Base-by-base conservation (phyloP, 2,797 vertebrate genomes). In the Bryconaethiops microstoma region DNA sequence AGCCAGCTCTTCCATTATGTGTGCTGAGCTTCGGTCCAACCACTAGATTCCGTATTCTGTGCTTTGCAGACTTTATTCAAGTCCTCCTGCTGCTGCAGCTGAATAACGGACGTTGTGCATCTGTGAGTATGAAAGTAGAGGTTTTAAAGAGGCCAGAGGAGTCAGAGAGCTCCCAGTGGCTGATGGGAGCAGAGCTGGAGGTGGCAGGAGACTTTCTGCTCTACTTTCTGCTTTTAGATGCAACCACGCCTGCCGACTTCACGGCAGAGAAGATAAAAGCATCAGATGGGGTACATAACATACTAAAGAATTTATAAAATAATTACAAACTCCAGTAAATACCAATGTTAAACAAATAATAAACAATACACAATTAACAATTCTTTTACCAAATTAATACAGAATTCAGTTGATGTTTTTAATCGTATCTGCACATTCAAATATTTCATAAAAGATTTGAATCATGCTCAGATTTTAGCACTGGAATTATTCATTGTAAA, bases 221-320 rank as follows among this genome's bases (percentile, higher is more conserved):
- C 84, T 76, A 88, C 39, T 83, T 87, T 84, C 82, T 76, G 76
- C 59, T 87, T 87, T 86, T 86, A 86, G 77, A 78, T 13, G 29
- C 55, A 64, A 16, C 64, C 78, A 64, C 45, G 48, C 50, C 76
- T 29, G 16, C 76, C 35, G 29, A 75, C 25, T 17, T 54, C 55
- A 50, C 42, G 42, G 29, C 7, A 19, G n/a, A 5, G 16, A 57
- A 10, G 25, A 72, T 29, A 19, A 68, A 2, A n/a, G 39, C 9
- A 25, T 25, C 62, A 6, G 14, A 64, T 14, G 35, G 6, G 1
- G 25, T 12, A 25, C 62, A 35, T 35, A 10, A 57, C 9, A 57
- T 57, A 19, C 19, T 57, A 23, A 62, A 62, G 0, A 13, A 4
- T 13, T 52, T 13, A 14, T 52, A 52, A 13, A 14, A 52, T 52